Conservation (phyloP, 2,797 vertebrate genomes). For the Gambelia wislizenii region DNA sequence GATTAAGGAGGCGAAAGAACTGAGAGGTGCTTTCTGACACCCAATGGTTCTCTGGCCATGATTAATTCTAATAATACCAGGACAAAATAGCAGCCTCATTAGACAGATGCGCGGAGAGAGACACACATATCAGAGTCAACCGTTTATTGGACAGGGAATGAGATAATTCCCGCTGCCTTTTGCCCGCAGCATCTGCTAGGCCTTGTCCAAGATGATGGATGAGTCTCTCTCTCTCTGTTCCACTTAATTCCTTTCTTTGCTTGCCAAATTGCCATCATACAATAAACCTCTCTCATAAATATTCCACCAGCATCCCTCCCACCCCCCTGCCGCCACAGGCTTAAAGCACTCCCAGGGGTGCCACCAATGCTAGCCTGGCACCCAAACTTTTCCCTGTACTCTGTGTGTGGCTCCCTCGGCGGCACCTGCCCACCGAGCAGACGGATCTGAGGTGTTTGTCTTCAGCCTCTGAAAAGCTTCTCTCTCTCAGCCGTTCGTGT, state of each 20-base stretch:
- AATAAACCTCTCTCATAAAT: neutral
- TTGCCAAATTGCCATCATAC: constrained; percentile 3
- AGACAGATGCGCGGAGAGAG: neutral
- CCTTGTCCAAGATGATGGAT: neutral
- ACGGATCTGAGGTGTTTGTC: neutral
- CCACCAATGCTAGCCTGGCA: neutral
- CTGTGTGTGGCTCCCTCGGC: no score
- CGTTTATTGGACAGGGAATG: neutral
- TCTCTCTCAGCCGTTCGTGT: neutral
- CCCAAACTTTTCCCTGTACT: neutral
- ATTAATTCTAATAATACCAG: neutral
- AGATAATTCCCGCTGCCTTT: neutral
- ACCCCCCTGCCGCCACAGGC: neutral
- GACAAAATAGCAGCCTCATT: neutral
- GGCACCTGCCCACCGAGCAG: neutral
- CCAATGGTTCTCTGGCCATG: neutral
- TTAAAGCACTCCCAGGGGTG: neutral
- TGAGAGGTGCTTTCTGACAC: neutral
- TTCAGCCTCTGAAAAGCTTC: neutral
- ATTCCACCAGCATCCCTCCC: no score
- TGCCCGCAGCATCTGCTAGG: neutral
- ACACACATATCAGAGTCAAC: neutral
- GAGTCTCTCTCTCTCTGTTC: neutral
- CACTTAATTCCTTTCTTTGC: neutral
- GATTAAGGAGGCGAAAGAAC: fast-evolving